Evolutionary conservation across 2,113 vertebrate species (phyloP), one percentile per base, ranked within the genome.

Genomic region (Phoenicopterus ruber): DNA sequence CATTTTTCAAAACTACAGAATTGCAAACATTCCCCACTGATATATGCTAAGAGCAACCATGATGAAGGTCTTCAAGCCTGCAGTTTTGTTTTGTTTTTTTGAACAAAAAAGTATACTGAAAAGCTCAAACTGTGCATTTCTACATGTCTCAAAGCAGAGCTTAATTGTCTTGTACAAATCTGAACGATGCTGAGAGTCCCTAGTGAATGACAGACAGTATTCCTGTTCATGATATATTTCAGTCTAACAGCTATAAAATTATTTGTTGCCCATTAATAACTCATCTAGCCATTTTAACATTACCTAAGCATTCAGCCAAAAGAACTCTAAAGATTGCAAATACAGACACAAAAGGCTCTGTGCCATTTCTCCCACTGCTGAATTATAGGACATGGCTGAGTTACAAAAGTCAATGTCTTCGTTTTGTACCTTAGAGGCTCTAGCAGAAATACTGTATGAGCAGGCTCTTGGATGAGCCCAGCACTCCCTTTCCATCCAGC

Each of bases 281-380:
- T 93, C 76, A 90, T 93, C 21, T 79, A 86, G 31, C 19, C 54
- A 90, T 49, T 96, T 91, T 44, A 86, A 89, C 26, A 49, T 54
- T 69, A 88, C 81, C 34, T 69, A 74, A 90, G 17, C 10, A 46
- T 80, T 79, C 34, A 76, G 38, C 25, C 69, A 71, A 69, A 80
- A 93, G 40, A 72, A 91, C 18, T 66, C 26, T 44, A 52, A 82
- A 92, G 47, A 94, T 47, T 87, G 55, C 47, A 94, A 96, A 96
- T 42, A 80, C 85, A 92, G 85, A 86, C 79, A 93, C 71, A 86
- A 95, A 94, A 92, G 85, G 82, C 78, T 85, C 82, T 87, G 71
- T 82, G 86, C 54, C 67, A 78, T 94, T 93, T 85, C 55, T 94
- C 28, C 57, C 36, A 36, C 24, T 84, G 80, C 29, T 82, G 88